Conservation (phyloP, 1,140 invertebrate species). For the Coenobita brevimanus region DNA sequence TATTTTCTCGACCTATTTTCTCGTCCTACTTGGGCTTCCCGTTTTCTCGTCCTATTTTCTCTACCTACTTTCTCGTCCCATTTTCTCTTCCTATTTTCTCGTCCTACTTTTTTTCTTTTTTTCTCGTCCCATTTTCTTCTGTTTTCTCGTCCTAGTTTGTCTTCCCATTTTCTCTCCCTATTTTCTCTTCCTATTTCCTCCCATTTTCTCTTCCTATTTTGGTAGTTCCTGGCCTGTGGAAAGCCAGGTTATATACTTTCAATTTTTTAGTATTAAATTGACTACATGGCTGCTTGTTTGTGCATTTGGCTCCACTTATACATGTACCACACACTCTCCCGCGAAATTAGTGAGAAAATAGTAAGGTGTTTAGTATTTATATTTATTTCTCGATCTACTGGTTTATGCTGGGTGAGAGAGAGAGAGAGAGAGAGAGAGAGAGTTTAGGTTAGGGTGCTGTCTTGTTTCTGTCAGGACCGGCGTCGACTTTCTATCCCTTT, state of each 20-base stretch:
- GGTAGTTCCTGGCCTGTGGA: no score
- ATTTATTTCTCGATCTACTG: background rate
- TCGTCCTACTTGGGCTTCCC: no score
- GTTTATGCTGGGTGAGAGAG: background rate
- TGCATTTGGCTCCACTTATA: no score
- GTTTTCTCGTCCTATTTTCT: no score
- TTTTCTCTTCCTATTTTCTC: background rate
- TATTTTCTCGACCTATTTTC: no score
- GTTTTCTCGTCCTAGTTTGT: background rate
- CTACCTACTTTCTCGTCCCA: background rate
- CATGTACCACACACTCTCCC: no score
- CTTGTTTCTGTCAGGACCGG: no score
- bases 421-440: slow-evolving; percentile 3
- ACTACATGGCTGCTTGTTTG: no score
- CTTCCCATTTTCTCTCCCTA: background rate
- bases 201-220: background rate
- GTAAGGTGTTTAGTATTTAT: background rate
- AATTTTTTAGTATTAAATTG: no score
- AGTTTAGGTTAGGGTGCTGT: background rate
- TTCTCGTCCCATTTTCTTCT: background rate
- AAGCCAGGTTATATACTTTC: no score
- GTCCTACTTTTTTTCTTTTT: background rate
- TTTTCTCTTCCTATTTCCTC: background rate
- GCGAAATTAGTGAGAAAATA: no score
- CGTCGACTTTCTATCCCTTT: no score